Percentiles rank a stretch among this genome's conserved stretches.
Evolutionary conservation across 1,140 invertebrate species (phyloP).

Genomic region (Planococcus citri): DNA sequence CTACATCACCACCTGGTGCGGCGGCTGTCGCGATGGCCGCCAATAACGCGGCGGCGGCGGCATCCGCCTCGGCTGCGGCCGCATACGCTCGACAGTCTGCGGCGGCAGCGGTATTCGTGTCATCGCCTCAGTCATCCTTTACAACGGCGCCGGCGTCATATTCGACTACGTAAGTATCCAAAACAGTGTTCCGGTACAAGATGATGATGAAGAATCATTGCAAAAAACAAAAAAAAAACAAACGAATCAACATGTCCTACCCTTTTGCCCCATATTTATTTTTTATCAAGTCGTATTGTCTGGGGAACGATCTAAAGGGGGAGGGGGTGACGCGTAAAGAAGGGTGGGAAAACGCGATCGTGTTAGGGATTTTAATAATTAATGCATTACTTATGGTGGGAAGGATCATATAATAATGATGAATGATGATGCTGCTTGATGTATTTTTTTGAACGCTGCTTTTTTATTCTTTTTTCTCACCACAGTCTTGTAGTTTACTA

Average conservation of each 20-base stretch:
- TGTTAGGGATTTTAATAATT: too few species aligned
- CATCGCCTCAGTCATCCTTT: background rate
- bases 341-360: too few species aligned
- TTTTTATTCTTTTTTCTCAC: background rate
- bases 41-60: background rate
- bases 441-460: conserved; percentile 1
- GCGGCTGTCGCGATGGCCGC: background rate
- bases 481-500: conserved; percentile 18
- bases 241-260: too few species aligned
- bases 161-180: conserved; percentile 10
- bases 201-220: too few species aligned
- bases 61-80: background rate
- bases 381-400: too few species aligned
- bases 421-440: too few species aligned
- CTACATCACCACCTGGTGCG: background rate
- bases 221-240: too few species aligned
- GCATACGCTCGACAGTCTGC: background rate
- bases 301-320: too few species aligned
- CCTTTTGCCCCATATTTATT: too few species aligned
- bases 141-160: background rate
- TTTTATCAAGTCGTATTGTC: too few species aligned
- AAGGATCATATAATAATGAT: too few species aligned
- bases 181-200: background rate
- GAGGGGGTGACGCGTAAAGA: too few species aligned
- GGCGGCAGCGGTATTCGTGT: background rate